phyloP scores from a whole-genome alignment of 1,140 invertebrate species.

The Hydropsyche tenuis region DNA sequence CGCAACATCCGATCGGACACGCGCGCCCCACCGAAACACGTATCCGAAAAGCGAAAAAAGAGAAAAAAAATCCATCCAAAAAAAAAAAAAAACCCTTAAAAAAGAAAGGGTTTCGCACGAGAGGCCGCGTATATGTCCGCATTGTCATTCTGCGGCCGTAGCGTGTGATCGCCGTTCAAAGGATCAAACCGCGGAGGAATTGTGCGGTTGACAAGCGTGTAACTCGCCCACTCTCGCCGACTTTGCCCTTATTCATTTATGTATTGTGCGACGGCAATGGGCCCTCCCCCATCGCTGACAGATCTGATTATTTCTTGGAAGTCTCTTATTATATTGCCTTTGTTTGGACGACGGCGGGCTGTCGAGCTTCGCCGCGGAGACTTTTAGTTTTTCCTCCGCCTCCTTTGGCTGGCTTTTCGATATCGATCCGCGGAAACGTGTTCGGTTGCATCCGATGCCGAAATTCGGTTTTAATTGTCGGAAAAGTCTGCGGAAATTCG shows the following conservation, averaged over 20 bases:
- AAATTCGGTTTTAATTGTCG: no score
- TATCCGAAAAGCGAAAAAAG: neutral
- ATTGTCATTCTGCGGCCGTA: slow-evolving; percentile 20
- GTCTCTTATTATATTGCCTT: slow-evolving; percentile 23
- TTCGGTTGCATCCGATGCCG: no score
- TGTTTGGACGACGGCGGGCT: neutral
- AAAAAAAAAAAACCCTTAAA: no score
- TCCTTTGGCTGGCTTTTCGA: no score
- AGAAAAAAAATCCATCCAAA: neutral
- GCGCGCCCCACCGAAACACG: no score
- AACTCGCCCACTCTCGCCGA: neutral
- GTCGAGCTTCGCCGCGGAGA: no score
- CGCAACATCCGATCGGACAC: no score
- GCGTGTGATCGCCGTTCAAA: slow-evolving; percentile 25
- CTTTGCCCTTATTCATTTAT: slow-evolving; percentile 15
- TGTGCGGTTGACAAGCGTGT: slow-evolving; percentile 23
- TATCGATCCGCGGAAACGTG: no score
- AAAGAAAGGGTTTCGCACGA: slow-evolving; percentile 2
- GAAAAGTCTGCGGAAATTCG: no score
- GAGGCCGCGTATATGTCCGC: neutral
- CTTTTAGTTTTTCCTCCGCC: no score
- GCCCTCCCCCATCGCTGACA: neutral
- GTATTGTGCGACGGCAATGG: neutral
- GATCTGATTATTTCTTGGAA: slow-evolving; percentile 24
- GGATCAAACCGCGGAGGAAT: slow-evolving; percentile 11